phyloP scores from a whole-genome alignment of 1,140 invertebrate species.

The Trichoplusia ni region DNA sequence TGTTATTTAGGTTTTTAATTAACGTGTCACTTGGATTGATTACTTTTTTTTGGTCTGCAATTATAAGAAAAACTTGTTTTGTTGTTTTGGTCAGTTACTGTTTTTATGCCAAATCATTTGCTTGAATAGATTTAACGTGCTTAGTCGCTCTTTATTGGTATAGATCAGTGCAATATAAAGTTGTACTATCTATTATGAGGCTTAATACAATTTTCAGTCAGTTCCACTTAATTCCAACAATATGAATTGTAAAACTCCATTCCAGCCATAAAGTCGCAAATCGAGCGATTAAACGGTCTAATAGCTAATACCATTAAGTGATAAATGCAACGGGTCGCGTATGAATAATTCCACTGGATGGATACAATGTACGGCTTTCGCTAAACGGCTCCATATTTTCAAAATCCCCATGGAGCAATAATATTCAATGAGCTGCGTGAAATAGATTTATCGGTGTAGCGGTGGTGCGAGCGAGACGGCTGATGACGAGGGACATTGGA shows the following conservation, averaged over 20 bases:
- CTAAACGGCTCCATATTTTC: conserved; percentile 82
- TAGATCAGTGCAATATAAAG: too few relatives aligned
- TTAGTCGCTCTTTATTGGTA: too few relatives aligned
- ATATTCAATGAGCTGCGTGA: conserved; percentile 79
- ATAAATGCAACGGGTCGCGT: conserved; percentile 76
- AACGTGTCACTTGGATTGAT: too few relatives aligned
- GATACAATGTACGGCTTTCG: conserved; percentile 80
- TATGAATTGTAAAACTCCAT: conserved; percentile 31
- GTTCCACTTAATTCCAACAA: neutral
- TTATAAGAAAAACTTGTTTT: neutral
- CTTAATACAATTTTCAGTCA: neutral
- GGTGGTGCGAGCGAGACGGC: conserved; percentile 54
- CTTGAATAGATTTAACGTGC: too few relatives aligned
- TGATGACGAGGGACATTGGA: conserved; percentile 65
- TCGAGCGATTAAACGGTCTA: conserved; percentile 76
- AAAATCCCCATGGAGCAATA: conserved; percentile 82
- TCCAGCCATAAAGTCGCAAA: conserved; percentile 67
- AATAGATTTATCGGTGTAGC: conserved; percentile 57
- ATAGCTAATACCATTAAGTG: conserved; percentile 81
- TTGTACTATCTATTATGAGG: too few relatives aligned
- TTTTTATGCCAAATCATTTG: too few relatives aligned
- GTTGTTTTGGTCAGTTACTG: too few relatives aligned
- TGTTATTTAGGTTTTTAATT: neutral
- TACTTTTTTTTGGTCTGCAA: neutral
- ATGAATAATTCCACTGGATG: conserved; percentile 79